Conservation (phyloP, 2,888 invertebrate species). For the Lepidocyrtoides sp. region DNA sequence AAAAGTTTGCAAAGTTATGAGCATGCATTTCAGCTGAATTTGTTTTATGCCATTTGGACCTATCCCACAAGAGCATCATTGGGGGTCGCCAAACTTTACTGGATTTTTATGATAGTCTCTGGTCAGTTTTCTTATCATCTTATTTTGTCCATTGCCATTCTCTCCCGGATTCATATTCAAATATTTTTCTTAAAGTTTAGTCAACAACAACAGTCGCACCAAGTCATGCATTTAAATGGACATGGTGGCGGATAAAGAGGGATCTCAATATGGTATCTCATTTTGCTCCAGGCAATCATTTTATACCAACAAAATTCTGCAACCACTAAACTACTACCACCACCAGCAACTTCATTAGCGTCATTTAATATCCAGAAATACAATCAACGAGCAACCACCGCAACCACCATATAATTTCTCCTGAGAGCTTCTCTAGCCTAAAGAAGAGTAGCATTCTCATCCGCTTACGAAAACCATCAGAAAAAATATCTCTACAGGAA, state of each 20-base stretch:
- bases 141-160: neutral
- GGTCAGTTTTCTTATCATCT: neutral
- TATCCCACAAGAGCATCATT: conserved; percentile 23
- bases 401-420: neutral
- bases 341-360: neutral
- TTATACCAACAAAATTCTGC: neutral
- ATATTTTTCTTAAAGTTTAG: neutral
- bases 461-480: neutral
- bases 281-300: conserved; percentile 13
- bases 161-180: conserved; percentile 26
- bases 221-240: conserved; percentile 33
- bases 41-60: conserved; percentile 43
- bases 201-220: neutral
- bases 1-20: neutral
- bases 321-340: neutral
- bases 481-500: no score
- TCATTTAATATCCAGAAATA: conserved; percentile 37
- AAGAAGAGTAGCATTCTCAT: neutral
- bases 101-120: conserved; percentile 12
- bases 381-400: neutral
- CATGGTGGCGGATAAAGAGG: neutral
- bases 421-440: neutral
- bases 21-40: neutral
- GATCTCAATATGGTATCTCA: neutral
- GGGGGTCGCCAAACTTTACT: conserved; percentile 48